These are phyloP conservation scores for Halichondria panicea DNA, from an alignment of 37 sponge, comb jelly and placozoan species.

Conservation along the genomic window DNA sequence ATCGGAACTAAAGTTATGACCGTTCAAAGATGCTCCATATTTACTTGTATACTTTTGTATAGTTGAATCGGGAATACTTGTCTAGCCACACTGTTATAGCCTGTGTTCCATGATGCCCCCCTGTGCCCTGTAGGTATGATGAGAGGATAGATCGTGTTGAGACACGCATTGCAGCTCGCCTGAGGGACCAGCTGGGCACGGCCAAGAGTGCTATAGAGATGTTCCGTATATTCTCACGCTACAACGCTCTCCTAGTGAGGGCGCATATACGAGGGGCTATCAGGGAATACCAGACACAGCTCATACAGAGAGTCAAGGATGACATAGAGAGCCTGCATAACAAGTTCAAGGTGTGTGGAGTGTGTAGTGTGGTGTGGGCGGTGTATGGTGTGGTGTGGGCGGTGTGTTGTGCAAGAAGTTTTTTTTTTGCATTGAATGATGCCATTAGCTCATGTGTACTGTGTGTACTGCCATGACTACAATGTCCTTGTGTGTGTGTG, in stretches of 20 bases:
- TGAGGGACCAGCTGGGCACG: slow-evolving; percentile 98
- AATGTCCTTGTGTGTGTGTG: neutral
- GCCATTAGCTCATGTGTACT: too few species aligned
- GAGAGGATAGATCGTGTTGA: slow-evolving; percentile 97
- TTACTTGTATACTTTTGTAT: too few species aligned
- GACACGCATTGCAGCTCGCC: slow-evolving; percentile 92
- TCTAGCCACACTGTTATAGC: too few species aligned
- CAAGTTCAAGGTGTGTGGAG: slow-evolving; percentile 95
- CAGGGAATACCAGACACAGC: slow-evolving; percentile 97
- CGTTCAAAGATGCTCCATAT: too few species aligned
- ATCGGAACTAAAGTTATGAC: too few species aligned
- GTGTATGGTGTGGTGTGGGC: neutral
- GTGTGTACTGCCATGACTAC: too few species aligned
- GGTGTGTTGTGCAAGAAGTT: neutral
- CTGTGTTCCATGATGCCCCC: too few species aligned
- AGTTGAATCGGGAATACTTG: too few species aligned
- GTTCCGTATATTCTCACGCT: slow-evolving; percentile 98
- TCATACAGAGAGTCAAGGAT: slow-evolving; percentile 98
- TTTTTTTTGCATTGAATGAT: too few species aligned
- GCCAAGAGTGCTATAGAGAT: slow-evolving; percentile 99
- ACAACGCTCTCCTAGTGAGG: slow-evolving; percentile 97
- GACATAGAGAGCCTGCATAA: slow-evolving; percentile 96
- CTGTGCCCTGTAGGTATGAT: slow-evolving; percentile 78
- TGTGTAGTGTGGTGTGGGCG: neutral
- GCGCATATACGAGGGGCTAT: slow-evolving; percentile 98